Evolutionary conservation across 2,888 invertebrate species (phyloP), one percentile per base, ranked within the genome.

Genomic region (Diadromus collaris): DNA sequence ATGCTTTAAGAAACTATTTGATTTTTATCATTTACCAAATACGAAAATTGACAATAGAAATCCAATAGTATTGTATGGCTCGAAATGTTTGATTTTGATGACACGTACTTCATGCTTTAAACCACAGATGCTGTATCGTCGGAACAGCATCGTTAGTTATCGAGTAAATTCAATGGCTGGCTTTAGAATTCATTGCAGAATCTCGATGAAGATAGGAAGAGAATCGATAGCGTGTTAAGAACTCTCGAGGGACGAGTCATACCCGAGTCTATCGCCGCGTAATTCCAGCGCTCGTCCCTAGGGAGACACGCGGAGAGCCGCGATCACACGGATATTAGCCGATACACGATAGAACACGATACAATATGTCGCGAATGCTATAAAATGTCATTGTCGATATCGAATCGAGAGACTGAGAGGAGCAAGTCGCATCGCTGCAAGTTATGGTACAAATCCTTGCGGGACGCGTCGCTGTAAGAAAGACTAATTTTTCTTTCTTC

Each of bases 211-310:
- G 21, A 69, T 69, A 67, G 70, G 69, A 74, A 70, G 58, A 21
- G 58, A 51, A 19, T 29, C 9, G 46, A 44, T 21, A 46, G 60
- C 46, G 60, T 46, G 70, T 60, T 19, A 21, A n/a, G 74, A 77
- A 80, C 77, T 77, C 80, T 77, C 80, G 41, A 46, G 80, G 77
- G 80, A 80, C 77, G 70, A 77, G 70, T 80, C 70, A 74, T n/a
- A 65, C 29, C 16, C 46, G 9, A 13, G 54, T 63, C 32, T 64
- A 29, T 27, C 44, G 68, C 19, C 67, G 41, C 61, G 73, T 46
- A 63, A 74, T 73, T 44, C 69, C 29, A 71, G 27, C 58, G 38
- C n/a, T 65, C 65, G 34, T 34, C 61, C 77, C 56, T 74, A 63
- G 73, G 79, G 76, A 69, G 73, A 38, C 21, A 69, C 29, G 19